Evolutionary conservation across 2,888 invertebrate genomes (phyloP), one percentile per base, ranked within the genome.

Genomic region (Dendrolimus houi): DNA sequence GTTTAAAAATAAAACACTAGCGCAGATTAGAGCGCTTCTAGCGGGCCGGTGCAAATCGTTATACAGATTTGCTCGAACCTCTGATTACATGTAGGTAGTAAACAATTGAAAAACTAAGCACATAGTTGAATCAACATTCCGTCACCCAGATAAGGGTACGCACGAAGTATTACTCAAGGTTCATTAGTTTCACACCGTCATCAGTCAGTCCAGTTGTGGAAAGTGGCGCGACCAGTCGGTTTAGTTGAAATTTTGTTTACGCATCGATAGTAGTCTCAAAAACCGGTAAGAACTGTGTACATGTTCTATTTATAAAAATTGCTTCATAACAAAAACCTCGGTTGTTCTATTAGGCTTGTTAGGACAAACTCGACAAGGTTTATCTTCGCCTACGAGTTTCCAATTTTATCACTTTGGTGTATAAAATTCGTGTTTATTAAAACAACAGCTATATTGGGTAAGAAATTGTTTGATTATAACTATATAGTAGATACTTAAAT

Each of bases 131-230:
- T 63, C 70, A 70, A 76, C 75, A 75, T 77, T 73, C 75, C 75
- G 72, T 71, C 75, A 73, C 69, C 74, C 74, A 74, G 81, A 82
- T 82, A 82, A 81, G 80, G 80, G 68, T 69, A 74, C 63, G 65
- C 60, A 59, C 59, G 55, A 65, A 66, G 61, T 63, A 59, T 65
- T 62, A 64, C 69, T 69, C 72, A 69, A 68, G 68, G 65, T 64
- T 65, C 61, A 62, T 58, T 65, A 66, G 66, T 66, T 67, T 70
- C 72, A 70, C 67, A 57, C 65, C 63, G 29, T 29, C 29, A 60
- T 59, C 59, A 57, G 69, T 66, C 72, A 75, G 76, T 74, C 55
- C 60, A 60, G 60, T 62, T 66, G 69, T 69, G 70, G 68, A 72
- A 70, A 70, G 68, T 69, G 70, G 59, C 62, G 67, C 64, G 68